Evolutionary conservation across 2,113 vertebrate genomes (phyloP), one percentile per base, ranked within the genome.

Genomic region (Dipodomys stephensi): DNA sequence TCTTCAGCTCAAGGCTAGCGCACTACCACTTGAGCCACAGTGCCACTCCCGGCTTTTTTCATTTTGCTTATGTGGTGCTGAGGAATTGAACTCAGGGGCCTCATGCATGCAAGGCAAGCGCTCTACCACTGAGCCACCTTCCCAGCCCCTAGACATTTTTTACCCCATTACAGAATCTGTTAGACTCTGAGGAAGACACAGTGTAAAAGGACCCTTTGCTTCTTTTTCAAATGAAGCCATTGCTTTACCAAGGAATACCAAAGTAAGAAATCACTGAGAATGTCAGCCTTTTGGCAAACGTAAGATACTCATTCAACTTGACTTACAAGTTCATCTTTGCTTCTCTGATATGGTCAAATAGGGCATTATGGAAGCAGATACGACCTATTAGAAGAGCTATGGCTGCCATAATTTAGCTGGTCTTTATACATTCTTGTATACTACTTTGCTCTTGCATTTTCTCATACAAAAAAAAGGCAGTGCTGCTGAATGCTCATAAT

Each of bases 401-500:
- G 82, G 90, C 91, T 88, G 74, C 62, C 60, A 88, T 78, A 62
- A 88, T 94, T 83, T 77, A 65, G 68, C 53, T 89, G 93, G 89
- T 72, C 93, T 96, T 91, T 96, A 96, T 96, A 87, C 91, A 96
- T 95, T 93, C 62, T 30, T 69, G 86, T 27, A n/a, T 32, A 85
- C 73, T 79, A 90, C 69, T 88, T 71, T 83, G 79, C 83, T 90
- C 69, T 93, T 84, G 79, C n/a, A 71, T 76, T 93, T 53, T 95
- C 78, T 53, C 27, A 77, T 62, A 7, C 15, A 71, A 60, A 62
- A 49, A 49, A 84, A 16, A 86, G 39, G 62, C n/a, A 92, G 82
- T 4, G 25, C 35, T 49, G 64, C 53, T 93, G 78, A 93, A 87
- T 80, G 89, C 71, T 65, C 49, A 60, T 18, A 93, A 92, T n/a